Percentiles rank a stretch among this genome's conserved stretches.
Evolutionary conservation across 2,797 vertebrate species (phyloP).

Genomic region (Strix occidentalis): DNA sequence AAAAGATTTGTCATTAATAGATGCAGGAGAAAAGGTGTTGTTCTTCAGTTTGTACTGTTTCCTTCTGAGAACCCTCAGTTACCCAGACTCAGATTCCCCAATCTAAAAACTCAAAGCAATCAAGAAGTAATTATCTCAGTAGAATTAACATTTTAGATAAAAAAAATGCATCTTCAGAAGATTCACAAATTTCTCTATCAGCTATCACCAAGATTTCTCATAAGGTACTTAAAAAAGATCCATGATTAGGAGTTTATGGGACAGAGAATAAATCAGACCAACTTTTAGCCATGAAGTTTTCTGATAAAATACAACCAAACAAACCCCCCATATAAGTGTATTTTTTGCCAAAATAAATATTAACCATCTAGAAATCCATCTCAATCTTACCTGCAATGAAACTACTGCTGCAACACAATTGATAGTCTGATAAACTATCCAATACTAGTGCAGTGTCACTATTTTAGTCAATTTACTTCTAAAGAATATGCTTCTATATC

Average conservation of each 20-base stretch:
- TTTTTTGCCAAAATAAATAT: neutral
- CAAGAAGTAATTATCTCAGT: neutral
- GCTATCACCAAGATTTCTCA: neutral
- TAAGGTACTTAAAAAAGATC: neutral
- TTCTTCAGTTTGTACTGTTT: neutral
- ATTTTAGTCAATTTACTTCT: neutral
- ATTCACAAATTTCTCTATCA: neutral
- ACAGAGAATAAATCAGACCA: neutral
- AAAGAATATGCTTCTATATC: neutral
- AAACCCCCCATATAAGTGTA: fast-evolving
- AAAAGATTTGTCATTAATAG: neutral
- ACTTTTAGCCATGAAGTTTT: neutral
- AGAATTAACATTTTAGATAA: neutral
- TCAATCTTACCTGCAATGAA: neutral
- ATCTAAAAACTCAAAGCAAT: neutral
- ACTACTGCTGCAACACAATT: neutral
- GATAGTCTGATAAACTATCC: neutral
- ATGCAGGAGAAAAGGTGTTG: neutral
- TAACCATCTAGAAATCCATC: neutral
- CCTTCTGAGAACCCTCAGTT: neutral
- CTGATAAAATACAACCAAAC: neutral
- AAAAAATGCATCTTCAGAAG: neutral
- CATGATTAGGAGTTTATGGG: neutral
- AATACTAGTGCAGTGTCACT: neutral
- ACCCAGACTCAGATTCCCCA: neutral